These are phyloP conservation scores for Caenorhabditis sp. DNA, from an alignment of 2,888 invertebrate species.

Conservation along the genomic window DNA sequence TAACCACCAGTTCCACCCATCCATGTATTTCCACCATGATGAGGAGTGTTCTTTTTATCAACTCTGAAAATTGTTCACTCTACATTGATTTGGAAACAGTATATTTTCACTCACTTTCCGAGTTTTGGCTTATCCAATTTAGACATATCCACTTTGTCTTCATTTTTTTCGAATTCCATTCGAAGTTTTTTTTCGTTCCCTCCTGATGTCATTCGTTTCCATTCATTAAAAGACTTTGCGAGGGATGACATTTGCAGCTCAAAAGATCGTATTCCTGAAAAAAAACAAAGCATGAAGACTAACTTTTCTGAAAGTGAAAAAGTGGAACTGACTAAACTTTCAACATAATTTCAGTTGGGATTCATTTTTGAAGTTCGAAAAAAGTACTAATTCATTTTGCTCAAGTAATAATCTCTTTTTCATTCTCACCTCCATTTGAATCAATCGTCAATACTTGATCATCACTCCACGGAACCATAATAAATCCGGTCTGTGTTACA, in stretches of 20 bases:
- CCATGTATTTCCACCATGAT: slow-evolving; percentile 96
- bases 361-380: no score
- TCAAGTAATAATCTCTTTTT: not conserved
- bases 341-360: no score
- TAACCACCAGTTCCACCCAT: slow-evolving; percentile 88
- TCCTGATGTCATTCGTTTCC: slow-evolving; percentile 50
- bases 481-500: slow-evolving; percentile 72
- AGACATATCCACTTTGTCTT: slow-evolving; percentile 54
- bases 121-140: slow-evolving; percentile 83
- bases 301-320: no score
- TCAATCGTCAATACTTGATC: slow-evolving; percentile 76
- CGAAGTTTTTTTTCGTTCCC: slow-evolving; percentile 43
- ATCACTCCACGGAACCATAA: slow-evolving; percentile 73
- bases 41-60: slow-evolving; percentile 77
- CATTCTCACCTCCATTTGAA: slow-evolving; percentile 73
- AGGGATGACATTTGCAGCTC: slow-evolving; percentile 37
- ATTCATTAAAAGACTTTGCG: slow-evolving; percentile 49
- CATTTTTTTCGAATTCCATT: slow-evolving; percentile 51
- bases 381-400: no score
- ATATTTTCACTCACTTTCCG: slow-evolving; percentile 78
- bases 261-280: slow-evolving; percentile 21
- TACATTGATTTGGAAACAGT: not conserved
- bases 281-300: no score
- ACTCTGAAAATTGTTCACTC: slow-evolving; percentile 18
- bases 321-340: no score